Evolutionary conservation across 2,797 vertebrate species (phyloP).

Genomic region (Mus caroli): DNA sequence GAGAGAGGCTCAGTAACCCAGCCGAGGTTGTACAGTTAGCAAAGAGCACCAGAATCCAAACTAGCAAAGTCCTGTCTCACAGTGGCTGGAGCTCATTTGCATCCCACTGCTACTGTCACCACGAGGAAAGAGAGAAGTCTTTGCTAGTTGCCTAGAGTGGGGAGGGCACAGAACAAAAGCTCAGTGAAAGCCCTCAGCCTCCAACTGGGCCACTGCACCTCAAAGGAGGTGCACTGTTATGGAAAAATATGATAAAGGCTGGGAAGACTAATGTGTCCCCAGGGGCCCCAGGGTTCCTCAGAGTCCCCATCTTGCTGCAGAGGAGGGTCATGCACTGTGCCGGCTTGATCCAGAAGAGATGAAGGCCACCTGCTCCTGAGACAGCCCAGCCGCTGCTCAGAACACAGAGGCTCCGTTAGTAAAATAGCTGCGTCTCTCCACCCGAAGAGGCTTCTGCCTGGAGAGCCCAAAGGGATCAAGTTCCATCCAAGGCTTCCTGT

Average conservation of each 20-base stretch:
- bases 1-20: background rate
- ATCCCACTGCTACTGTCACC: background rate
- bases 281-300: slow-evolving; percentile 47
- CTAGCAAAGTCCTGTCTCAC: background rate
- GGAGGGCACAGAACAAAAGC: slow-evolving; percentile 12
- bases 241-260: slow-evolving; percentile 81
- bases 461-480: slow-evolving; percentile 4
- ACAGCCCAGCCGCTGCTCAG: slow-evolving; percentile 2
- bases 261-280: slow-evolving; percentile 74
- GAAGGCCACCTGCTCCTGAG: slow-evolving; percentile 65
- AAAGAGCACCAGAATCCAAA: background rate
- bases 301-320: background rate
- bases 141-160: background rate
- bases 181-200: background rate
- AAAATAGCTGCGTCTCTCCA: slow-evolving; percentile 39
- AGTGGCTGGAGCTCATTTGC: background rate
- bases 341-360: slow-evolving; percentile 56
- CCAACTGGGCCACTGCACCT: slow-evolving; percentile 78
- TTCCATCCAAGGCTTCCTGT: background rate
- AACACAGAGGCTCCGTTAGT: background rate
- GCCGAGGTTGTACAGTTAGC: background rate
- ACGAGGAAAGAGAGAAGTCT: background rate
- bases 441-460: slow-evolving; percentile 32
- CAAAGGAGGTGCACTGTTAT: slow-evolving; percentile 71
- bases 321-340: slow-evolving; percentile 45